Evolutionary conservation across 1,140 invertebrate genomes (phyloP), one percentile per base, ranked within the genome.

Genomic region (Drosophila obscura): DNA sequence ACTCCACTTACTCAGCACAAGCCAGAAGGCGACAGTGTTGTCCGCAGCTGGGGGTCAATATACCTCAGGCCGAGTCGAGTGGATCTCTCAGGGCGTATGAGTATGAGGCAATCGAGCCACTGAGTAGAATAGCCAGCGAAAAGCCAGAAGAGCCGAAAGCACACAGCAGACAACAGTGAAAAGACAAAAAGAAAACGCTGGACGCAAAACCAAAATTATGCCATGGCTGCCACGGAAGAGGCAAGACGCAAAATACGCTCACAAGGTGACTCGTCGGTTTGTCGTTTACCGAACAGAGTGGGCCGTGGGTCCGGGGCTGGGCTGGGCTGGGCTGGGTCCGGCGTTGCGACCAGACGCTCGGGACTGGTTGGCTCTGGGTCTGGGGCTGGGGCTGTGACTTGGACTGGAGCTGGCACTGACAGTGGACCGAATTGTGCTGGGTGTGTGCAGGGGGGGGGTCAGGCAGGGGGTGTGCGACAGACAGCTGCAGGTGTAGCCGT

Each of bases 401-500:
- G 45, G 72, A 60, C 45, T 41, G 44, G 26, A 26, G 56, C 46
- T 80, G 55, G 51, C 61, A 50, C 61, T 53, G 60, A 41, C 11
- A 57, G 41, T 35, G 6, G 61, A 35, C 56, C 26, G n/a, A 31
- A 44, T 19, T 43, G 22, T 26, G 61, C 11, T 22, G 39, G n/a
- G 63, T 5, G 11, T 28, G 26, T 28, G 11, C 31, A 28, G 59
- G 11, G 41, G 56, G 66, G 11, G 41, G 56, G 66, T 53, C 28
- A 45, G 41, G 0, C 19, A 19, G 19, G 19, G 35, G 24, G 76
- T 73, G 53, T 67, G 35, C 50, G 53, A 50, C 72, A 28, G 58
- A 53, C 35, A 13, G 35, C 35, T 74, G 69, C 74, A 85, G 81
- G 81, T 78, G 79, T 81, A 77, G 73, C 78, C 58, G 79, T 77